These are phyloP conservation scores for Tricholaema leucomelas DNA, from an alignment of 2,113 vertebrate species.

Conservation along the genomic window DNA sequence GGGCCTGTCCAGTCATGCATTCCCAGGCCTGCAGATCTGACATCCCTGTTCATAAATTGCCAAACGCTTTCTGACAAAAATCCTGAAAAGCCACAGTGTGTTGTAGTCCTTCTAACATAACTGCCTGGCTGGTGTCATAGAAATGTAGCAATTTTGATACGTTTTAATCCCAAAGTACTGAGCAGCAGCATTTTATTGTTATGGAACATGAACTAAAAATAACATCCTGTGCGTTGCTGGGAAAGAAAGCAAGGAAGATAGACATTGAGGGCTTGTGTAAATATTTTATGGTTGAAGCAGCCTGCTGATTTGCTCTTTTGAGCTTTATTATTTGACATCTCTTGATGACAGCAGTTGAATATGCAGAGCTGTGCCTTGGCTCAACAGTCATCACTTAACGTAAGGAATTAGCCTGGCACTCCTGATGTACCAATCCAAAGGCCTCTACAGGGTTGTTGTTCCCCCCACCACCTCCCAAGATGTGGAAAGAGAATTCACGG, in stretches of 20 bases:
- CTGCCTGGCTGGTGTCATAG: not conserved
- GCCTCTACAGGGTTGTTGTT: not conserved
- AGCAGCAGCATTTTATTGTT: slow-evolving; percentile 2
- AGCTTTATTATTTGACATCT: slow-evolving; percentile 27
- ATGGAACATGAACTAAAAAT: not conserved
- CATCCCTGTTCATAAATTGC: not conserved
- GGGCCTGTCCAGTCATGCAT: not conserved
- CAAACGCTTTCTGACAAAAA: not conserved
- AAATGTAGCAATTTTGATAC: not conserved
- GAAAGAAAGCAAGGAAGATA: not conserved
- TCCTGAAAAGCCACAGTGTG: not conserved
- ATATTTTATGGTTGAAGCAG: slow-evolving; percentile 45
- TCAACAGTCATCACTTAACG: not conserved
- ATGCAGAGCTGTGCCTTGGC: not conserved
- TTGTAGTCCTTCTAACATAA: not conserved
- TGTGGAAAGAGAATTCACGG: not conserved
- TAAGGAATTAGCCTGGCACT: not conserved
- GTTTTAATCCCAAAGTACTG: not conserved
- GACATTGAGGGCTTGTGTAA: slow-evolving; percentile 20
- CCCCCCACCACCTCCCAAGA: not conserved
- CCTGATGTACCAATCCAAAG: not conserved
- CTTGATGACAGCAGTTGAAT: slow-evolving; percentile 16
- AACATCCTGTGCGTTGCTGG: not conserved
- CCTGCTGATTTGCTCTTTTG: slow-evolving; percentile 1
- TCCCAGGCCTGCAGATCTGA: not conserved